Evolutionary conservation across 2,113 vertebrate genomes (phyloP).

Genomic region (Gambusia affinis): DNA sequence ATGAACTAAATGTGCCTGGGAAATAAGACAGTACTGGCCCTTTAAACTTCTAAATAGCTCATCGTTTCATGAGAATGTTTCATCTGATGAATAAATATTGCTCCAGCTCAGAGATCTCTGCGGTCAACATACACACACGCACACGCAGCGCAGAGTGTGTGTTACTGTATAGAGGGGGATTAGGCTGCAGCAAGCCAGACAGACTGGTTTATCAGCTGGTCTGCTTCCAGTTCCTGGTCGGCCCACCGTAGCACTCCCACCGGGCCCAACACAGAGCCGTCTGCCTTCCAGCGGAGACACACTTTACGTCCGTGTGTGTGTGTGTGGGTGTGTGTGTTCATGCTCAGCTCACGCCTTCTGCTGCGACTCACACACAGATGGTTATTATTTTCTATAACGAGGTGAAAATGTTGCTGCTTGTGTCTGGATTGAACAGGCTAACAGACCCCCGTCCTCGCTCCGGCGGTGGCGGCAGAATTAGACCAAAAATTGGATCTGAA

Average conservation of each 20-base stretch:
- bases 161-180: background rate
- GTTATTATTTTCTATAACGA: background rate
- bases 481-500: background rate
- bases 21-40: too few relatives aligned
- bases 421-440: background rate
- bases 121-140: background rate
- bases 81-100: background rate
- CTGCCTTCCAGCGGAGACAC: conserved; percentile 1
- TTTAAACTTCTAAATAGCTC: conserved; percentile 1
- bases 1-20: too few relatives aligned
- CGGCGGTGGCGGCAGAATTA: background rate
- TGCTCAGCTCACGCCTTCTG: background rate
- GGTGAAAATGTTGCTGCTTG: background rate
- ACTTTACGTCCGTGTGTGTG: background rate
- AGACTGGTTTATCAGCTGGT: background rate
- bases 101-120: background rate
- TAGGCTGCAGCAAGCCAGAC: background rate
- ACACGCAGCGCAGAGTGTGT: background rate
- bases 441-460: background rate
- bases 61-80: background rate
- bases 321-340: background rate
- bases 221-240: conserved; percentile 7
- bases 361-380: conserved; percentile 7
- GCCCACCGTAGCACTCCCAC: conserved; percentile 16
- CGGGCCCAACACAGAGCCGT: conserved; percentile 6